These are phyloP conservation scores for Mormyrus proboscirostris DNA, from an alignment of 2,797 vertebrate genomes.

Conservation along the genomic window DNA sequence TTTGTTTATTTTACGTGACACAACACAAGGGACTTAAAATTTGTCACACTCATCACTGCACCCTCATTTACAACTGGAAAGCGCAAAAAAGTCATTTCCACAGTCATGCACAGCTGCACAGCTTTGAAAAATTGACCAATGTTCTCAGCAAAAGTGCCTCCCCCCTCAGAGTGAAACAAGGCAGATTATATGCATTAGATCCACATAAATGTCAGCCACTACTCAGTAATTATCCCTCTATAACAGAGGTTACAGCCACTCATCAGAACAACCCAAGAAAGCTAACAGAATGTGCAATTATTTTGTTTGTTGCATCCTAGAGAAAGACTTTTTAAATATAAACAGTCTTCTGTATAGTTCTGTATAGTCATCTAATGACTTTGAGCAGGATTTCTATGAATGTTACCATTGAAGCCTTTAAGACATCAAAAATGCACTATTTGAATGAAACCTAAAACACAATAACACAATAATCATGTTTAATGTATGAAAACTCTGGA, in stretches of 20 bases:
- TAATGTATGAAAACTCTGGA: not conserved
- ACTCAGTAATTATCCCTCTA: not conserved
- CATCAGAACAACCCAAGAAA: not conserved
- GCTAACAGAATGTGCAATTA: not conserved
- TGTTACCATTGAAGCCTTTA: not conserved
- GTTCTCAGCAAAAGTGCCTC: not conserved
- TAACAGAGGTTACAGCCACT: not conserved
- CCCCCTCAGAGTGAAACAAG: not conserved
- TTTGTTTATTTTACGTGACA: not conserved
- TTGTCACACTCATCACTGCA: not conserved
- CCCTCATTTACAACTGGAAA: not conserved
- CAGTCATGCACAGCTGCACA: not conserved
- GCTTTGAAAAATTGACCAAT: not conserved
- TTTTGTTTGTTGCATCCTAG: not conserved
- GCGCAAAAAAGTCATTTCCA: not conserved
- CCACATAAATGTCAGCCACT: constrained; percentile 1
- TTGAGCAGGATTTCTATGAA: not conserved
- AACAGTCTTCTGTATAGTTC: not conserved
- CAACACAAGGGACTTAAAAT: not conserved
- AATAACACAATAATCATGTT: not conserved
- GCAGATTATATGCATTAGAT: not conserved
- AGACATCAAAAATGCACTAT: not conserved
- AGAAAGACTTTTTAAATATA: not conserved
- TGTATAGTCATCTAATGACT: not conserved
- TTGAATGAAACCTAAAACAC: not conserved